These are phyloP conservation scores for Sylvia atricapilla DNA, from an alignment of 2,113 vertebrate species.

Conservation along the genomic window DNA sequence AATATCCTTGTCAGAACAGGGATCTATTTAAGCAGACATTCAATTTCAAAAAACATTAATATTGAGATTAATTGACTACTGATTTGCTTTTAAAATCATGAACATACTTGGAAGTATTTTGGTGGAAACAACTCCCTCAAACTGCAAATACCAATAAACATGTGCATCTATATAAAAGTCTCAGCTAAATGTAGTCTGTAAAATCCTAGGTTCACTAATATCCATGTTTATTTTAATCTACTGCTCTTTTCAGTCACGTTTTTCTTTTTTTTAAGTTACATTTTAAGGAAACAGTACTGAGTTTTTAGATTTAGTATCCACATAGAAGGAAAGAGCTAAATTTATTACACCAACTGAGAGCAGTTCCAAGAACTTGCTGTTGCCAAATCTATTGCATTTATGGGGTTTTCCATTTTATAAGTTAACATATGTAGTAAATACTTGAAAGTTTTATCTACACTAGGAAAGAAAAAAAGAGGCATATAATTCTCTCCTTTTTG, in stretches of 20 bases:
- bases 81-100: neutral
- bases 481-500: neutral
- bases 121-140: constrained; percentile 20
- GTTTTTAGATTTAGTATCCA: constrained; percentile 68
- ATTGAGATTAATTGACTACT: neutral
- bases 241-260: constrained; percentile 66
- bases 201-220: constrained; percentile 52
- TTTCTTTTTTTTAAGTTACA: constrained; percentile 56
- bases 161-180: neutral
- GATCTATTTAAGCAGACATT: neutral
- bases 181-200: constrained; percentile 16
- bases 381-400: constrained; percentile 70
- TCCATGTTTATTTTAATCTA: constrained; percentile 53
- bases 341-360: constrained; percentile 70
- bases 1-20: neutral
- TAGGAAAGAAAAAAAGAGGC: neutral
- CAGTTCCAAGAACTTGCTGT: constrained; percentile 64
- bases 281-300: constrained; percentile 59
- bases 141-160: constrained; percentile 10
- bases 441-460: constrained; percentile 50
- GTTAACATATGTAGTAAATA: constrained; percentile 72
- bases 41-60: neutral
- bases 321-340: constrained; percentile 69
- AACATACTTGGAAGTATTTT: neutral
- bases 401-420: constrained; percentile 69